These are phyloP conservation scores for Embidobia sp. DNA, from an alignment of 2,888 invertebrate species.

Conservation along the genomic window DNA sequence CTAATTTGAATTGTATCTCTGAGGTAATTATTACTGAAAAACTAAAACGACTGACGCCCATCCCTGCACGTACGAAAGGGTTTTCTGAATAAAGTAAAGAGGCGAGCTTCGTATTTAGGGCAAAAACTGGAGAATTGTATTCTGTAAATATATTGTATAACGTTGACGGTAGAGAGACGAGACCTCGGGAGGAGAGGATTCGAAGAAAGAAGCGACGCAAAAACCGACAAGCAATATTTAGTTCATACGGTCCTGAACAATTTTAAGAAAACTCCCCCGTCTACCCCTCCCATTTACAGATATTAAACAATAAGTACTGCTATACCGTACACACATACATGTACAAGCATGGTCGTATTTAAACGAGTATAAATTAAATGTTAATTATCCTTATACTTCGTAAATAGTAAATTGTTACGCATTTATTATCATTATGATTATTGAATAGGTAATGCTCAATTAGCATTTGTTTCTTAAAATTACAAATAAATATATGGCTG, in stretches of 20 bases:
- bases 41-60: neutral
- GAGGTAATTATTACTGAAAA: too few species aligned
- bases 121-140: slow-evolving; percentile 61
- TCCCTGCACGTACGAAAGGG: neutral
- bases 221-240: slow-evolving; percentile 80
- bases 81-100: slow-evolving; percentile 12
- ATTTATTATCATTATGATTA: slow-evolving; percentile 82
- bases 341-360: slow-evolving; percentile 78
- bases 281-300: slow-evolving; percentile 65
- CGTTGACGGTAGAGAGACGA: slow-evolving; percentile 72
- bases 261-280: slow-evolving; percentile 36
- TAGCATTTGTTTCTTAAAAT: slow-evolving; percentile 82
- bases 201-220: slow-evolving; percentile 72
- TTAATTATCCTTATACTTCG: slow-evolving; percentile 81
- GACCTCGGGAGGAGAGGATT: slow-evolving; percentile 70
- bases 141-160: slow-evolving; percentile 73
- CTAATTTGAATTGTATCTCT: too few species aligned
- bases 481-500: slow-evolving; percentile 82
- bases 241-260: slow-evolving; percentile 75
- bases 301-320: slow-evolving; percentile 71
- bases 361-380: slow-evolving; percentile 81
- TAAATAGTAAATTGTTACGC: slow-evolving; percentile 81
- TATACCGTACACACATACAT: slow-evolving; percentile 74
- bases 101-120: slow-evolving; percentile 51
- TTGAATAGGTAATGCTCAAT: slow-evolving; percentile 82